phyloP scores from a whole-genome alignment of 2,797 vertebrate genomes.

The Etheostoma nigrum region DNA sequence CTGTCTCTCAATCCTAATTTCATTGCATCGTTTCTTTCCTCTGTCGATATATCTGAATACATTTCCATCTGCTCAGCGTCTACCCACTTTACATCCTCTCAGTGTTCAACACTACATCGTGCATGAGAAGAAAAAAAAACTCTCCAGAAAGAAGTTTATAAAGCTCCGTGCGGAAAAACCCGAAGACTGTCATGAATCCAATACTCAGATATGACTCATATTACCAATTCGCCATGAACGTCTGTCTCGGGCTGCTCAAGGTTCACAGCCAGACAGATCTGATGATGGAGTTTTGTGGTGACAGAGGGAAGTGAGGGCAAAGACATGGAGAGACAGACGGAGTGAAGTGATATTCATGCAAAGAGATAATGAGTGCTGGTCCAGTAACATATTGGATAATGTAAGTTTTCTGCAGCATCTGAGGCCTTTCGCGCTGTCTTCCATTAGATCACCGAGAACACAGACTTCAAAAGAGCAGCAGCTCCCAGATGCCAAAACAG shows the following conservation, averaged over 20 bases:
- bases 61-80: slow-evolving; percentile 49
- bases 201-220: slow-evolving; percentile 54
- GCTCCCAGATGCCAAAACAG: slow-evolving; percentile 47
- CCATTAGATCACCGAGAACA: slow-evolving; percentile 37
- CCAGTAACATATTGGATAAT: slow-evolving; percentile 37
- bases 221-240: slow-evolving; percentile 55
- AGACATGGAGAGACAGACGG: slow-evolving; percentile 4
- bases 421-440: slow-evolving; percentile 43
- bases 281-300: slow-evolving; percentile 42
- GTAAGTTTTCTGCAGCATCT: slow-evolving; percentile 51
- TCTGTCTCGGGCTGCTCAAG: slow-evolving; percentile 47
- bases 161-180: background rate
- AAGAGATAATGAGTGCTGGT: slow-evolving; percentile 49
- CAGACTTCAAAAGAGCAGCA: slow-evolving; percentile 64
- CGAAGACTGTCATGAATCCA: slow-evolving; percentile 44
- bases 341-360: slow-evolving; percentile 12
- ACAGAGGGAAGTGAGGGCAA: slow-evolving; percentile 30
- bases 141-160: slow-evolving; percentile 18
- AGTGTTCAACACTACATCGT: slow-evolving; percentile 20
- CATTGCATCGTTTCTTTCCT: slow-evolving; percentile 16
- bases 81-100: slow-evolving; percentile 26
- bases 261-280: slow-evolving; percentile 59
- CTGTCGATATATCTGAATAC: slow-evolving; percentile 41
- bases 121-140: background rate
- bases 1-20: slow-evolving; percentile 51